Base-by-base conservation (phyloP, 2,113 vertebrate genomes). In the Corythoichthys intestinalis region DNA sequence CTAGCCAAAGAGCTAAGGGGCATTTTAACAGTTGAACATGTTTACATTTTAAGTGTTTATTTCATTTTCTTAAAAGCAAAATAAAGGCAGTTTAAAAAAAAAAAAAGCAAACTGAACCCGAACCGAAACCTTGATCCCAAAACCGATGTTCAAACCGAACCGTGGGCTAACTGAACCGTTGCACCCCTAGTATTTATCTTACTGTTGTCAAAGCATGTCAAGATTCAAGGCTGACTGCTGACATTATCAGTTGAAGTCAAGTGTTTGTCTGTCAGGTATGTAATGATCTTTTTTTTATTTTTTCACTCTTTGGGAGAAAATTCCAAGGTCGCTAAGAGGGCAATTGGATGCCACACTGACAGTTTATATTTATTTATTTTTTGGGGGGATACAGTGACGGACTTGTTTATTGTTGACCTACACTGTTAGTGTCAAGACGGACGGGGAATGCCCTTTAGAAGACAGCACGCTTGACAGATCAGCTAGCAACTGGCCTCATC, bases 361-460 rank as follows among this genome's bases (percentile, higher is more conserved):
- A 4, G 20, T 28, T 28, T 28, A 28, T 2, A 1, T 4, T 10
- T 69, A 44, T 70, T 64, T 6, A 2, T 7, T 34, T 37, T 58
- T 58, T 58, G 4, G 50, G 50, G 53, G 80, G 62, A 57, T 60
- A 48, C 46, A 52, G 66, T 81, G 78, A 79, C 75, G 74, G 81
- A 82, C 73, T 69, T 75, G 73, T 65, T 38, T 71, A 69, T 82
- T 79, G 57, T 73, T 72, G 65, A 66, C 79, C 71, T 68, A 13
- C 50, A 82, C 85, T 79, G 82, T 80, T 79, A 74, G 76, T 82
- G 83, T 85, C 79, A 83, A 72, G 78, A 78, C 6, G 78, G 80
- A 85, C 2, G 56, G 56, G 35, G 56, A 84, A 79, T 84, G 87
- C 84, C 83, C 83, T 87, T 85, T 84, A 73, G 56, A 58, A 79